Percentiles rank a stretch among this genome's conserved stretches.
phyloP scores from a whole-genome alignment of 2,888 invertebrate genomes.

The Cryptops parisi region DNA sequence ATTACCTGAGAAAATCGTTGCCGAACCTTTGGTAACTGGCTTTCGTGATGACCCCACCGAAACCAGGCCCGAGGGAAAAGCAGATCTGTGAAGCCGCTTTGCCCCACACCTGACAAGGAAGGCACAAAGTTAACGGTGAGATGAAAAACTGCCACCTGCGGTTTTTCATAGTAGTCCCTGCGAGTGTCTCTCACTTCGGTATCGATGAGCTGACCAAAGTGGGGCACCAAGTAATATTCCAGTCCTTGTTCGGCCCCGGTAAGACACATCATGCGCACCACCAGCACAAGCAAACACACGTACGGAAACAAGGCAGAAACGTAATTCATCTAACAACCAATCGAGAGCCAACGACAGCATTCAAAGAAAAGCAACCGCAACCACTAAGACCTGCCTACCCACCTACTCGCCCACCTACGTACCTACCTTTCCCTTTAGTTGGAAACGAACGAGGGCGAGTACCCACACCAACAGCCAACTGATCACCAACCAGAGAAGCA shows the following conservation, averaged over 20 bases:
- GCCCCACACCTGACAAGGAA: not conserved
- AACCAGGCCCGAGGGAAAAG: constrained; percentile 1
- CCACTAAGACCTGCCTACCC: too few relatives aligned
- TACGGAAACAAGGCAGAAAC: not conserved
- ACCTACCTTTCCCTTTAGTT: not conserved
- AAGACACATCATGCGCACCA: not conserved
- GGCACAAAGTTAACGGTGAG: too few relatives aligned
- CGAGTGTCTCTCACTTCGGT: not conserved
- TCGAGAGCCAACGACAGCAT: too few relatives aligned
- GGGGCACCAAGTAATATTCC: not conserved
- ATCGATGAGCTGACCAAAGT: not conserved
- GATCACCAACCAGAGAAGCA: not conserved
- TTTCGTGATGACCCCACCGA: not conserved
- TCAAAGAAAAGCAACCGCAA: too few relatives aligned
- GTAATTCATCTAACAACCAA: not conserved
- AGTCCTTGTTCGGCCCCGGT: not conserved
- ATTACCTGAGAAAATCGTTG: not conserved
- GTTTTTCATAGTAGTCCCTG: too few relatives aligned
- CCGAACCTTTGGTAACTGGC: not conserved
- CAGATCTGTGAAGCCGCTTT: constrained; percentile 1
- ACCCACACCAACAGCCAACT: not conserved
- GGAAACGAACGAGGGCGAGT: not conserved
- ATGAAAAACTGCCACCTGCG: too few relatives aligned
- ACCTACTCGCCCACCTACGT: too few relatives aligned
- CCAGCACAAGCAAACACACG: not conserved